Conservation (phyloP, 1,140 invertebrate species). For the Saccostrea glomerata region DNA sequence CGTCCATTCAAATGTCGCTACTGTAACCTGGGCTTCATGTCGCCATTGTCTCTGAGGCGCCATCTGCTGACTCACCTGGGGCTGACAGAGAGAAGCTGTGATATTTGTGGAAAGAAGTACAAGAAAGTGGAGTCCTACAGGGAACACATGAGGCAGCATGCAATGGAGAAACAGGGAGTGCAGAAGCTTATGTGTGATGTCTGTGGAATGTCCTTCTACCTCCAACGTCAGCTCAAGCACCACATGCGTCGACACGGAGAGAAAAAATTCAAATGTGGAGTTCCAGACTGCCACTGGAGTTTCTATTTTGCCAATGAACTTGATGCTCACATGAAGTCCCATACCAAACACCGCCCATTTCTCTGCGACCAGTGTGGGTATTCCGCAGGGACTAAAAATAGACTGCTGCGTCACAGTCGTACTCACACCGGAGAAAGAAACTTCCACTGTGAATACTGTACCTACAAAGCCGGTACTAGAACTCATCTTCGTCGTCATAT, state of each 20-base stretch:
- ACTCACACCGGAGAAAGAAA: slow-evolving; percentile 82
- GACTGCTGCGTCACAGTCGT: slow-evolving; percentile 82
- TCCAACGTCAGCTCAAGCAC: slow-evolving; percentile 82
- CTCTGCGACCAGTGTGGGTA: slow-evolving; percentile 85
- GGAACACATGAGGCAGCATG: slow-evolving; percentile 70
- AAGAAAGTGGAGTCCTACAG: slow-evolving; percentile 66
- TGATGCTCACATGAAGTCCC: slow-evolving; percentile 70
- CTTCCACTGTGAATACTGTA: slow-evolving; percentile 88
- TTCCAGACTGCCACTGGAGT: slow-evolving; percentile 74
- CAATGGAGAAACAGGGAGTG: slow-evolving; percentile 63
- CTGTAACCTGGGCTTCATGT: slow-evolving; percentile 69
- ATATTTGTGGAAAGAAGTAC: slow-evolving; percentile 72
- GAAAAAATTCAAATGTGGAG: slow-evolving; percentile 83
- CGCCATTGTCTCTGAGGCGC: slow-evolving; percentile 67
- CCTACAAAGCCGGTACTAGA: slow-evolving; percentile 74
- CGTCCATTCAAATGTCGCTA: slow-evolving; percentile 71
- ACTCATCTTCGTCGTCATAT: slow-evolving; percentile 81
- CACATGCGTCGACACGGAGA: slow-evolving; percentile 83
- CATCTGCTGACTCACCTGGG: slow-evolving; percentile 75
- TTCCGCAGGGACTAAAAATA: slow-evolving; percentile 87
- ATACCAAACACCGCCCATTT: slow-evolving; percentile 80
- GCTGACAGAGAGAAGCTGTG: slow-evolving; percentile 66
- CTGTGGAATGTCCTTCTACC: slow-evolving; percentile 82
- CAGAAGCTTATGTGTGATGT: slow-evolving; percentile 80
- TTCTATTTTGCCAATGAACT: slow-evolving; percentile 79